A percentile compares a stretch with the other conserved stretches of the same genome.
Conservation (phyloP, 2,113 vertebrate species). For the Zapornia atra region DNA sequence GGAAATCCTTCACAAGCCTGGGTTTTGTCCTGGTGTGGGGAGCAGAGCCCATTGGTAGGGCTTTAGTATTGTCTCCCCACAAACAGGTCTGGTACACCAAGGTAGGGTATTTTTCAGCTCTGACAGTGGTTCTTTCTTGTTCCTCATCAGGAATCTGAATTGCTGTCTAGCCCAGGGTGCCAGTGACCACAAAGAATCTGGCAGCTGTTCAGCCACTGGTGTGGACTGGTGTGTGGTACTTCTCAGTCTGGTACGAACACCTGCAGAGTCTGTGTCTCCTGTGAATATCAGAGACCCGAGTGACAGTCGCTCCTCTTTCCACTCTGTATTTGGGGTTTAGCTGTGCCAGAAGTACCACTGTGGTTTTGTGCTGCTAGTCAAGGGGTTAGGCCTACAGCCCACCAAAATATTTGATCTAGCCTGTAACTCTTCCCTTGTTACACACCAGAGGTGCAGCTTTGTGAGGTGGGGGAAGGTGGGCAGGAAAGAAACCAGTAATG, state of each 20-base stretch:
- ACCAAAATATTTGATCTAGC: not conserved
- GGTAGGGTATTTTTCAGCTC: not conserved
- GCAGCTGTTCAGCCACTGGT: not conserved
- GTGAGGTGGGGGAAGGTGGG: not conserved
- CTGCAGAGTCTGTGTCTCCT: fast-evolving
- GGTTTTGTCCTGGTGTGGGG: not conserved
- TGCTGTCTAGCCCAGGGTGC: not conserved
- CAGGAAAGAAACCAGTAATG: not conserved
- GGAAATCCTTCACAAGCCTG: not conserved
- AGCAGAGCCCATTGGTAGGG: not conserved
- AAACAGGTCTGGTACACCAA: not conserved
- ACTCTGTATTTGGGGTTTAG: not conserved
- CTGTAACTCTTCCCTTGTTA: not conserved
- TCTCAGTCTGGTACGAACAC: not conserved
- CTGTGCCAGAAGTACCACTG: not conserved
- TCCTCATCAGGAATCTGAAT: not conserved
- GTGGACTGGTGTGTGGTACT: not conserved
- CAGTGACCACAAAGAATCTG: not conserved
- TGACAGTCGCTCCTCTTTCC: not conserved
- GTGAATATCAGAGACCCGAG: not conserved
- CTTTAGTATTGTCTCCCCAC: not conserved
- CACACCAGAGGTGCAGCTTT: not conserved
- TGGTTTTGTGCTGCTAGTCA: not conserved
- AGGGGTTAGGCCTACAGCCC: not conserved
- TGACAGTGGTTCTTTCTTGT: not conserved